These are phyloP conservation scores for Regulus satrapa DNA, from an alignment of 2,113 vertebrate species.

Conservation along the genomic window DNA sequence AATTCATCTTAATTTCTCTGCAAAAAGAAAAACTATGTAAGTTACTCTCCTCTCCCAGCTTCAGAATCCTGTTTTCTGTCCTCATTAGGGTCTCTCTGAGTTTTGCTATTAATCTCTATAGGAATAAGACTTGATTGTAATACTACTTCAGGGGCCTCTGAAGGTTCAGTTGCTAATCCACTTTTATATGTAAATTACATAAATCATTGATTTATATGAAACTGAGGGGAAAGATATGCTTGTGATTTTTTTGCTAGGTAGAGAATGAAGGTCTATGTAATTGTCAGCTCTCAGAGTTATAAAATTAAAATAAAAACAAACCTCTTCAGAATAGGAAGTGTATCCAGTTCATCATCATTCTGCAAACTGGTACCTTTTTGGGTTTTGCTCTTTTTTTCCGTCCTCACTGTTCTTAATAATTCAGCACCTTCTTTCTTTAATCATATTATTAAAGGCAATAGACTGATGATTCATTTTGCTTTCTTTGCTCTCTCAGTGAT, in stretches of 20 bases:
- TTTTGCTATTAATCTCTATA: neutral
- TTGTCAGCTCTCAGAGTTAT: neutral
- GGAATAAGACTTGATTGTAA: constrained; percentile 9
- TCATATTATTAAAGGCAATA: constrained; percentile 55
- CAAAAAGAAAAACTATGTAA: neutral
- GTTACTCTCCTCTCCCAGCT: neutral
- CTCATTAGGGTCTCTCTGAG: neutral
- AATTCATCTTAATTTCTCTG: neutral
- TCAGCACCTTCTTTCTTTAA: constrained; percentile 59
- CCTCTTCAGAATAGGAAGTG: neutral
- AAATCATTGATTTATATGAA: neutral
- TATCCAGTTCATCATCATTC: neutral
- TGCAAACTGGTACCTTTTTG: neutral
- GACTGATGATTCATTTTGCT: constrained; percentile 55
- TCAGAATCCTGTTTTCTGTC: constrained; percentile 1
- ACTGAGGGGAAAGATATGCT: neutral
- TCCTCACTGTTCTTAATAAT: constrained; percentile 38
- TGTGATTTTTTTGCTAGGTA: neutral
- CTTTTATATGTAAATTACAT: constrained; percentile 22
- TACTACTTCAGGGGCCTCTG: neutral
- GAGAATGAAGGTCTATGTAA: neutral
- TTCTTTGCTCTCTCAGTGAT: constrained; percentile 47
- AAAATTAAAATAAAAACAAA: neutral
- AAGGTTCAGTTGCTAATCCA: neutral
- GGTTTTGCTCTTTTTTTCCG: constrained; percentile 4